These are phyloP conservation scores for Muraenolepis orangiensis DNA, from an alignment of 2,797 vertebrate species.

Conservation along the genomic window DNA sequence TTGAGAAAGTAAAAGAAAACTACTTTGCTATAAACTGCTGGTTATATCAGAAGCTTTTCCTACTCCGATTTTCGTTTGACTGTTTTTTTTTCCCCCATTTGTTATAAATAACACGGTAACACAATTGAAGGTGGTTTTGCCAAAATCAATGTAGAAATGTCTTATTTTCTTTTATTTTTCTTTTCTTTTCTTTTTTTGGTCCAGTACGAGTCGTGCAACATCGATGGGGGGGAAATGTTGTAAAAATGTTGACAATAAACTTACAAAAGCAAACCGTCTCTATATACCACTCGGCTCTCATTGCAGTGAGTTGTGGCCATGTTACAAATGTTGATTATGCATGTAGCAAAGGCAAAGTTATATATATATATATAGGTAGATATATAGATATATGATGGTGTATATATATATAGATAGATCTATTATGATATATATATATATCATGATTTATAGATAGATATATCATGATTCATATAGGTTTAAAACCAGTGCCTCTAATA, in stretches of 20 bases:
- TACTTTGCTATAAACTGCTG: conserved; percentile 59
- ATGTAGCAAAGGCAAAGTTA: neutral
- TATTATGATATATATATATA: no score
- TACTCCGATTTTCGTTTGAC: conserved; percentile 17
- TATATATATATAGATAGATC: no score
- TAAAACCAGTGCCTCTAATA: no score
- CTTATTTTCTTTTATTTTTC: neutral
- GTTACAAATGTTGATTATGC: neutral
- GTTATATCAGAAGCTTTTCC: conserved; percentile 54
- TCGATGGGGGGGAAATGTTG: conserved; percentile 15
- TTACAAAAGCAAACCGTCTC: neutral
- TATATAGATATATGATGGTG: no score
- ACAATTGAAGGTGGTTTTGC: conserved; percentile 22
- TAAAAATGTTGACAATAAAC: conserved; percentile 23
- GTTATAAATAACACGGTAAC: conserved; percentile 20
- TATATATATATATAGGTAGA: no score
- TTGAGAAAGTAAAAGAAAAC: conserved; percentile 30
- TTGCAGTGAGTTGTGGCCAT: neutral
- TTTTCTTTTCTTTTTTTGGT: conserved; percentile 5
- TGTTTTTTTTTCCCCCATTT: conserved; percentile 6
- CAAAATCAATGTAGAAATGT: conserved; percentile 12
- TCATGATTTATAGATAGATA: no score
- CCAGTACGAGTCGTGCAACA: conserved; percentile 13
- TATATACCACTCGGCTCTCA: neutral
- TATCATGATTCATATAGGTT: no score